A percentile compares a stretch with the other conserved stretches of the same genome.
Evolutionary conservation across 2,797 vertebrate species (phyloP).

Genomic region (Buphagus erythrorhynchus): DNA sequence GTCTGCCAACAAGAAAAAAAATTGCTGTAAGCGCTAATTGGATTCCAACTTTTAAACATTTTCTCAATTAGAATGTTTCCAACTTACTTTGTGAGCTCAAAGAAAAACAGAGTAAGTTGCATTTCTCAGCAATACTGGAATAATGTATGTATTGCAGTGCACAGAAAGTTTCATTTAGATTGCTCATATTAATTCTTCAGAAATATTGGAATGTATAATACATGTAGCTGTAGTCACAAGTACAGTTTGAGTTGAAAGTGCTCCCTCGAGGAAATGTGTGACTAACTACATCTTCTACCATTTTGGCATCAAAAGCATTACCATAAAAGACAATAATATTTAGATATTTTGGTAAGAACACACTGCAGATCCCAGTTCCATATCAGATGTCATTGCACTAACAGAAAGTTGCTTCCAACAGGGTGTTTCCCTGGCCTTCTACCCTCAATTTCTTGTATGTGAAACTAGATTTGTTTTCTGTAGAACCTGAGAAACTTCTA

Average conservation of each 20-base stretch:
- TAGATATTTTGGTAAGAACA: not conserved
- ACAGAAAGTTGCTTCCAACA: not conserved
- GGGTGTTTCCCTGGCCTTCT: not conserved
- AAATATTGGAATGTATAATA: not conserved
- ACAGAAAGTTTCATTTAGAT: not conserved
- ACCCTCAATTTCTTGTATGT: not conserved
- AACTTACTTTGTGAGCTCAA: not conserved
- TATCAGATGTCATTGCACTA: not conserved
- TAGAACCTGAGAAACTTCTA: not conserved
- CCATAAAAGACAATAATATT: not conserved
- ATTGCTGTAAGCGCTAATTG: not conserved
- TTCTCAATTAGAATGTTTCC: not conserved
- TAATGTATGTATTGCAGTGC: not conserved
- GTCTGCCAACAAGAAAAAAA: not conserved
- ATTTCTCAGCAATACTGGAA: not conserved
- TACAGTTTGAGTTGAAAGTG: not conserved
- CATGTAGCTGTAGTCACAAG: not conserved
- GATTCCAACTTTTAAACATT: not conserved
- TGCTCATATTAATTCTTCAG: not conserved
- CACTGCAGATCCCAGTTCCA: not conserved
- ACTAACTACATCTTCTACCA: not conserved
- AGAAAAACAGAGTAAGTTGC: not conserved
- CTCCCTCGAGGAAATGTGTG: not conserved
- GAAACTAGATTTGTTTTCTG: not conserved
- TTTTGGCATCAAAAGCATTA: not conserved